Percentiles rank a stretch among this genome's conserved stretches.
Evolutionary conservation across 2,113 vertebrate genomes (phyloP).

Genomic region (Anhinga anhinga): DNA sequence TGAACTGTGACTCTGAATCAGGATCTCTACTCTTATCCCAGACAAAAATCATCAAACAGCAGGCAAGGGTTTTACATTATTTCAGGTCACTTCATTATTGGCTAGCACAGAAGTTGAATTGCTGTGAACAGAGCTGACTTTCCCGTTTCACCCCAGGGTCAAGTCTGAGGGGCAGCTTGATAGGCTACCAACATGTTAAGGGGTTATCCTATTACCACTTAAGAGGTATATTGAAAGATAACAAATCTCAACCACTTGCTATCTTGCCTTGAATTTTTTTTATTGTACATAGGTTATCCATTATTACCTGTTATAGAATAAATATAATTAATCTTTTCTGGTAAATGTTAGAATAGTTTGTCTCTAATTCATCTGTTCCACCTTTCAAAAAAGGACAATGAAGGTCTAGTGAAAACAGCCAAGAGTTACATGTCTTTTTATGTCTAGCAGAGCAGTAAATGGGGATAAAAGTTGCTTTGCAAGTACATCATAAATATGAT

Average conservation of each 20-base stretch:
- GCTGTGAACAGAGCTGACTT: slow-evolving; percentile 92
- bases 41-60: slow-evolving; percentile 96
- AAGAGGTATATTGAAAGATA: slow-evolving; percentile 98
- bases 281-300: slow-evolving; percentile 85
- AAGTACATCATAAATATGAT: not conserved
- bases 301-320: slow-evolving; percentile 87
- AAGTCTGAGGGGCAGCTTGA: slow-evolving; percentile 97
- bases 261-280: slow-evolving; percentile 80
- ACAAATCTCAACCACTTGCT: slow-evolving; percentile 92
- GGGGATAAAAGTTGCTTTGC: slow-evolving; percentile 26
- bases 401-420: slow-evolving; percentile 40
- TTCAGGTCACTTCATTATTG: slow-evolving; percentile 99
- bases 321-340: slow-evolving; percentile 90
- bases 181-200: slow-evolving; percentile 93
- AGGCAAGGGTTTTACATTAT: slow-evolving; percentile 99
- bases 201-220: slow-evolving; percentile 99
- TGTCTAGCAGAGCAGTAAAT: slow-evolving; percentile 7
- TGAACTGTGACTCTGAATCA: slow-evolving; percentile 99
- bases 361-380: slow-evolving; percentile 64
- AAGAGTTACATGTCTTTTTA: not conserved
- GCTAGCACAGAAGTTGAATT: slow-evolving; percentile 90
- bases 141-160: slow-evolving; percentile 95
- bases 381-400: slow-evolving; percentile 68
- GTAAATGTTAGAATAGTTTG: slow-evolving; percentile 79
- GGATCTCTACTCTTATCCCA: slow-evolving; percentile 99